Evolutionary conservation across 1,140 invertebrate species (phyloP), one percentile per base, ranked within the genome.

Genomic region (Goniozus legneri): DNA sequence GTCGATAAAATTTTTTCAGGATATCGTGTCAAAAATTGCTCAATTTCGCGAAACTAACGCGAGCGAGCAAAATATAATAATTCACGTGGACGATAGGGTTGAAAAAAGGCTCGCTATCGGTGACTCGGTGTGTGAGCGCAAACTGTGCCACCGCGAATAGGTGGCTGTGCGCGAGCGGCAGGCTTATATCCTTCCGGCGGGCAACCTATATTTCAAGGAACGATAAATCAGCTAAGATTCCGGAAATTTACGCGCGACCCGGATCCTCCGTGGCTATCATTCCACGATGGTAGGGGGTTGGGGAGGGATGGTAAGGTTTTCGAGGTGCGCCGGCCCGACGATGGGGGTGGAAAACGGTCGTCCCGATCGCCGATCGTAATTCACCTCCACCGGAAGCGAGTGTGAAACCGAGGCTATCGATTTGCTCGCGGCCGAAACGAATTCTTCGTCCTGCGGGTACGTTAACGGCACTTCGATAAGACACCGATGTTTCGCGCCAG

Each of bases 191-290:
- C 48, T 46, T 33, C 44, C 42, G 21, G 18, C 32, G 22, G 31
- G 50, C 52, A 62, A 59, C 50, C 60, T 62, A 62, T 63, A 63
- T 63, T 56, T 63, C 54, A 59, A 34, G 32, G 40, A 47, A 44
- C 49, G 33, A 62, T 63, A 63, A 62, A 63, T 63, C 60, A 62
- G 52, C 52, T 52, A 62, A 56, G 60, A 59, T 59, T 62, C 50
- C 46, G 53, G 56, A 60, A 63, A 63, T 62, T 62, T 59, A 63
- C 60, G 54, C 56, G 52, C 52, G 53, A 62, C 53, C 58, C 47
- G 48, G 45, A 62, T 61, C 38, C 45, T 19, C 38, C 30, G 33
- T 10, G 44, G 43, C 54, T 48, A 60, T 57, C 54, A 47, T 57
- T 50, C 27, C 34, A 33, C 45, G 22, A 30, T n/a, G 37, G 35